Conservation (phyloP, 1,140 invertebrate species). For the Rhysida immarginata region DNA sequence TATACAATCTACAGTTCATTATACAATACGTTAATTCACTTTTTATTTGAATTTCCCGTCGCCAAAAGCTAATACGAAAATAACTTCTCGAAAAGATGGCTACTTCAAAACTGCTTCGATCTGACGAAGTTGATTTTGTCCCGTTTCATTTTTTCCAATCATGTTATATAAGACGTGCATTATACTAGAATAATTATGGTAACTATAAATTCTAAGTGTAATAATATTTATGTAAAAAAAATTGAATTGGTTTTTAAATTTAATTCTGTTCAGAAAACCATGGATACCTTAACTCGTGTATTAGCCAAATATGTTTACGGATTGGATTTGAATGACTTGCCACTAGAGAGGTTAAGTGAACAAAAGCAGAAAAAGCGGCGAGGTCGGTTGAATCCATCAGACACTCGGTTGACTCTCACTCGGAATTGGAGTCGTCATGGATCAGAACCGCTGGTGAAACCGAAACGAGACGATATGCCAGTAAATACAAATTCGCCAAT, state of each 20-base stretch:
- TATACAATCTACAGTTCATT: too few species aligned
- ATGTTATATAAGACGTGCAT: too few species aligned
- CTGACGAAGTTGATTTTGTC: too few species aligned
- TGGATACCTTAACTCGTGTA: constrained; percentile 85
- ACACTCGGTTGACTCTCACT: background rate
- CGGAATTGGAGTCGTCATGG: constrained; percentile 3
- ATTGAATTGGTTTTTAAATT: background rate
- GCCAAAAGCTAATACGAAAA: too few species aligned
- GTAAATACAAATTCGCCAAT: background rate
- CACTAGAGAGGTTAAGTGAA: constrained; percentile 65
- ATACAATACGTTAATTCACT: too few species aligned
- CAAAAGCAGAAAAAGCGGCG: constrained; percentile 57
- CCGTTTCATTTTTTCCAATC: too few species aligned
- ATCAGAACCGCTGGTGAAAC: background rate
- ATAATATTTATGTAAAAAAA: too few species aligned
- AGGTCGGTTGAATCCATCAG: constrained; percentile 16
- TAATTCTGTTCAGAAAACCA: constrained; percentile 57
- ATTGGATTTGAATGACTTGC: constrained; percentile 76
- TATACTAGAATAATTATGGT: too few species aligned
- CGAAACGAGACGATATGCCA: background rate
- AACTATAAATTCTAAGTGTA: too few species aligned
- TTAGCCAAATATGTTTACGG: constrained; percentile 83
- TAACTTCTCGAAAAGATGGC: too few species aligned
- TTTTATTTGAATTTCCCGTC: too few species aligned
- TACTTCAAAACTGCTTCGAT: too few species aligned